These are phyloP conservation scores for Poeciliopsis prolifica DNA, from an alignment of 2,113 vertebrate species.

Conservation along the genomic window DNA sequence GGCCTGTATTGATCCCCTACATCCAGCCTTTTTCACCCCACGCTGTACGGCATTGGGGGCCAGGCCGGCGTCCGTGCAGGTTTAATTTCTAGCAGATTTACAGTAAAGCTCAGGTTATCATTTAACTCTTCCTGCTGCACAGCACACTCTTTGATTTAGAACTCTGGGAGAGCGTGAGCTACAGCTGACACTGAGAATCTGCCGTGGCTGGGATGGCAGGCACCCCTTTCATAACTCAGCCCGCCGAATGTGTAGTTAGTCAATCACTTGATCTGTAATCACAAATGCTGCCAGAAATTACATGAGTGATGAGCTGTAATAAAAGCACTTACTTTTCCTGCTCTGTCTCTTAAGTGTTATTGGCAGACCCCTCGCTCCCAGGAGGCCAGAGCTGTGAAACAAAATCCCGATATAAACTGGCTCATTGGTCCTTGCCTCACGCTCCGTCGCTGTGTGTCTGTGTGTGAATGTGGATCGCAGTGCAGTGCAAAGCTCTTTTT, in stretches of 20 bases:
- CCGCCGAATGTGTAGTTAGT: constrained; percentile 92
- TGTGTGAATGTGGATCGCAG: constrained; percentile 49
- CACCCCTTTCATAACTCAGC: constrained; percentile 89
- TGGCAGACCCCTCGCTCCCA: constrained; percentile 82
- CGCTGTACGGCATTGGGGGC: constrained; percentile 59
- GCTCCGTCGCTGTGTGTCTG: constrained; percentile 54
- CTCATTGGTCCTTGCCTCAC: constrained; percentile 78
- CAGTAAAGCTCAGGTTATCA: constrained; percentile 78
- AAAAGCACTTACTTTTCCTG: constrained; percentile 93
- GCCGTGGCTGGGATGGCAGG: constrained; percentile 73
- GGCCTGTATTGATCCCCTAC: constrained; percentile 68
- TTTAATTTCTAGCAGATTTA: constrained; percentile 82
- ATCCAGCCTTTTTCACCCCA: constrained; percentile 55
- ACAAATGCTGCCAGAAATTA: constrained; percentile 94
- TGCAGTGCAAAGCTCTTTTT: constrained; percentile 66
- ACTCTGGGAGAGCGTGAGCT: constrained; percentile 74
- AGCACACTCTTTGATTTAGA: constrained; percentile 75
- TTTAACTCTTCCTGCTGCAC: constrained; percentile 78
- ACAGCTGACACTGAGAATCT: constrained; percentile 77
- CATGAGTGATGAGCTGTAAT: constrained; percentile 93
- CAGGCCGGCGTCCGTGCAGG: constrained; percentile 43
- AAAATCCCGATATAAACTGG: constrained; percentile 80
- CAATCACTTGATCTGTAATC: constrained; percentile 99
- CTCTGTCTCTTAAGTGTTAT: constrained; percentile 90
- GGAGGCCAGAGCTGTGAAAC: constrained; percentile 79